These are phyloP conservation scores for Chiridota heheva DNA, from an alignment of 35 echinoderm and acorn worm species.

Conservation along the genomic window DNA sequence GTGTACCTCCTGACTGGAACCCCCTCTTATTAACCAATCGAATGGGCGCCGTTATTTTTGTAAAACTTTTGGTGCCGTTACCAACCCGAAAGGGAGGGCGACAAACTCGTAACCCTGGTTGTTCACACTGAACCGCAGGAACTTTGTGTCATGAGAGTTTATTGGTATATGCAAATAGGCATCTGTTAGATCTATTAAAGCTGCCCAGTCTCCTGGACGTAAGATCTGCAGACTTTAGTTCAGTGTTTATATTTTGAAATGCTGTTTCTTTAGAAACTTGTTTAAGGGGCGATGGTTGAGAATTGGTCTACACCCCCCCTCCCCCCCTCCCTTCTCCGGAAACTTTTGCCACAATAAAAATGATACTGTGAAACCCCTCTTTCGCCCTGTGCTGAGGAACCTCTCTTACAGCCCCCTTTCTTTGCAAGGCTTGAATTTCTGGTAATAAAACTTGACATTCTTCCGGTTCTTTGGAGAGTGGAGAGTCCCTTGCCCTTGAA, in stretches of 20 bases:
- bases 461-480: not conserved
- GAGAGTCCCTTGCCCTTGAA: not conserved
- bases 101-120: not conserved
- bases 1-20: not conserved
- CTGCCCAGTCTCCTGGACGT: conserved; percentile 4
- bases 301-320: conserved; percentile 14
- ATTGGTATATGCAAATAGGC: conserved; percentile 19
- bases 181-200: conserved; percentile 4
- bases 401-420: not conserved
- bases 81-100: conserved; percentile 9
- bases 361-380: not conserved
- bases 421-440: not conserved
- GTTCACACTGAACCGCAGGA: not conserved
- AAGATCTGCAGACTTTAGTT: not conserved
- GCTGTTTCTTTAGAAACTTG: not conserved
- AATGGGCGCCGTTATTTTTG: not conserved
- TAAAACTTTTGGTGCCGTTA: conserved; percentile 10
- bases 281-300: conserved; percentile 14
- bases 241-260: conserved; percentile 10
- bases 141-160: not conserved
- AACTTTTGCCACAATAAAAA: conserved; percentile 10
- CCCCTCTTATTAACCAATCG: conserved; percentile 7
- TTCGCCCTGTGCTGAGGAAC: not conserved
- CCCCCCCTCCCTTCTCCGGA: no score
- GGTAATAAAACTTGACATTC: not conserved